Evolutionary conservation across 2,888 invertebrate genomes (phyloP).

Genomic region (Sabatieria punctata): DNA sequence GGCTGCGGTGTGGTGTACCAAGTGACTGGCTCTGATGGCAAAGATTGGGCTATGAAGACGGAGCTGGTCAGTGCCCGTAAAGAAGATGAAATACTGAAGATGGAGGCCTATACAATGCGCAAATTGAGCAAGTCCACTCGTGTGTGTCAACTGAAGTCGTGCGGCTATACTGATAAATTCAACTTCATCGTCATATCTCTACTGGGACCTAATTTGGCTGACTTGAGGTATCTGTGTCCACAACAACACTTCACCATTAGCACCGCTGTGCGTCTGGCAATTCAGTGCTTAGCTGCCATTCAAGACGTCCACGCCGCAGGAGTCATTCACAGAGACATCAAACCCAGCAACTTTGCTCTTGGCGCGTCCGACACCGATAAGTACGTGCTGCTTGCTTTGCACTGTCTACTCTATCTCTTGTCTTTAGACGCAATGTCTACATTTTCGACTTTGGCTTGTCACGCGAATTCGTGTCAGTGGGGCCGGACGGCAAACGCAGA

Average conservation of each 20-base stretch:
- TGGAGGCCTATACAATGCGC: constrained; percentile 3
- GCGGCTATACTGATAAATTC: constrained; percentile 1
- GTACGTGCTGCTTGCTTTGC: too few species aligned
- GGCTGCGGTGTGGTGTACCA: too few species aligned
- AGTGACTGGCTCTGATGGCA: too few species aligned
- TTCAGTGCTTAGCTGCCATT: too few species aligned
- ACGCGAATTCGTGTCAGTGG: background rate
- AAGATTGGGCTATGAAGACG: constrained; percentile 3
- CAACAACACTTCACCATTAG: constrained; percentile 1
- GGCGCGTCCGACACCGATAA: too few species aligned
- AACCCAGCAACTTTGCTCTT: too few species aligned
- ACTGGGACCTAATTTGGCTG: background rate
- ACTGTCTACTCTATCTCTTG: too few species aligned
- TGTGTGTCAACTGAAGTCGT: background rate
- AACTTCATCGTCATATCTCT: constrained; percentile 6
- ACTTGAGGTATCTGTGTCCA: constrained; percentile 1
- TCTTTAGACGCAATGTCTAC: too few species aligned
- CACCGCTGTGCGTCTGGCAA: background rate
- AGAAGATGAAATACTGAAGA: constrained; percentile 5
- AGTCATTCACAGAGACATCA: too few species aligned
- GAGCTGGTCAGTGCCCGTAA: constrained; percentile 3
- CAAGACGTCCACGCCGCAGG: too few species aligned
- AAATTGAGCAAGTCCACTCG: background rate
- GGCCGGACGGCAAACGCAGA: background rate
- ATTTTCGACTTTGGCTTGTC: too few species aligned